Conservation (phyloP, 1,140 invertebrate genomes). For the Oncopodura yosiiana region DNA sequence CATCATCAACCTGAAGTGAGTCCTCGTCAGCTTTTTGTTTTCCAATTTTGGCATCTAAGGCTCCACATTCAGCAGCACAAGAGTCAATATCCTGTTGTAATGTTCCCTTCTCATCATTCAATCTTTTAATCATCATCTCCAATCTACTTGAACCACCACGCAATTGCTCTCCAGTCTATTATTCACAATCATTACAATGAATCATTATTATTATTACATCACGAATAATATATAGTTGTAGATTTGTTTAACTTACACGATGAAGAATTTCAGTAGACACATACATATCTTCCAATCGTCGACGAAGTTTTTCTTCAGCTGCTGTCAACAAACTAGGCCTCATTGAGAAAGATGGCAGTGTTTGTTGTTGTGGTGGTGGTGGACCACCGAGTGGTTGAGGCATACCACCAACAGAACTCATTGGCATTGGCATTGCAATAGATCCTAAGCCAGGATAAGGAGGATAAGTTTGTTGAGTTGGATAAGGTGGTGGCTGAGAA, state of each 20-base stretch:
- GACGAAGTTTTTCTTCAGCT: constrained; percentile 83
- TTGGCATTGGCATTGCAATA: constrained; percentile 53
- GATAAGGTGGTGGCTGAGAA: constrained; percentile 49
- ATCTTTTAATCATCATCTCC: constrained; percentile 18
- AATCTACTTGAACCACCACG: constrained; percentile 20
- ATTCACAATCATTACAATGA: neutral
- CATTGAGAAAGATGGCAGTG: constrained; percentile 44
- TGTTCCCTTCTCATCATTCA: constrained; percentile 47
- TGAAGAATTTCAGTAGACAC: constrained; percentile 28
- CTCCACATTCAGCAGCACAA: constrained; percentile 72
- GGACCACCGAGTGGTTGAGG: constrained; percentile 21
- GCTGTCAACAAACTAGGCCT: constrained; percentile 85
- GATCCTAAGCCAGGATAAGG: constrained; percentile 29
- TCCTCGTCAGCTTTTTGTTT: constrained; percentile 65
- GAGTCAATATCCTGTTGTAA: constrained; percentile 74
- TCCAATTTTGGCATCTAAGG: constrained; percentile 69
- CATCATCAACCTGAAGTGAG: constrained; percentile 84
- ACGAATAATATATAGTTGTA: constrained; percentile 22
- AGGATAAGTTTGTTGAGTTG: constrained; percentile 42
- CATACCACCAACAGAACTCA: constrained; percentile 36
- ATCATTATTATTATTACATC: neutral
- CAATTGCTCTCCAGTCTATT: constrained; percentile 31
- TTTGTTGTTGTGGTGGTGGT: constrained; percentile 18
- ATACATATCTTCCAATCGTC: constrained; percentile 65
- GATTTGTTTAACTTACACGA: constrained; percentile 12